phyloP scores from a whole-genome alignment of 2,888 invertebrate species.

The Coenonympha arcania region DNA sequence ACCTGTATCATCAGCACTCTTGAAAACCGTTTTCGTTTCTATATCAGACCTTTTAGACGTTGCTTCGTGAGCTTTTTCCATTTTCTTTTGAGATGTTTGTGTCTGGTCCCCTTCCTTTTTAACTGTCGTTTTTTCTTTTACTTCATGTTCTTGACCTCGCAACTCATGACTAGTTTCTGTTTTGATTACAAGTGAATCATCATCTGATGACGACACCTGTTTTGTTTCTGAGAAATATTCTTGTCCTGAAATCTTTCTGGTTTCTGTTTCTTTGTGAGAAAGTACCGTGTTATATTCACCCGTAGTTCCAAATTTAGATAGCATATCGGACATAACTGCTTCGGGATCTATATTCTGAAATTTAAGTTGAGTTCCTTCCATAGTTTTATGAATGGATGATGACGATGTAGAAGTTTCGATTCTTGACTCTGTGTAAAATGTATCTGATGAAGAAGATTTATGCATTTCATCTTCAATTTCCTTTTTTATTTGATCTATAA shows the following conservation, averaged over 20 bases:
- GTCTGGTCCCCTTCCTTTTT: slow-evolving; percentile 65
- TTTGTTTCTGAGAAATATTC: slow-evolving; percentile 67
- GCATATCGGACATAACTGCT: slow-evolving; percentile 63
- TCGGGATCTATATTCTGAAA: slow-evolving; percentile 61
- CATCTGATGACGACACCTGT: slow-evolving; percentile 67
- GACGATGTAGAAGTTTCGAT: slow-evolving; percentile 64
- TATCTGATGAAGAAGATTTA: slow-evolving; percentile 54
- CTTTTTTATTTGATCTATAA: slow-evolving; percentile 61
- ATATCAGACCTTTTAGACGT: slow-evolving; percentile 62
- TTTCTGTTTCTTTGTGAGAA: slow-evolving; percentile 70
- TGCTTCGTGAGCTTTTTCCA: slow-evolving; percentile 71
- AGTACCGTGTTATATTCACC: slow-evolving; percentile 60
- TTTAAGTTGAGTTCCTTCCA: slow-evolving; percentile 52
- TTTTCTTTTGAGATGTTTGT: slow-evolving; percentile 67
- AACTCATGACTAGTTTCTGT: slow-evolving; percentile 65
- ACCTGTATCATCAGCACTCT: slow-evolving; percentile 62
- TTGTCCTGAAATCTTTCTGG: slow-evolving; percentile 66
- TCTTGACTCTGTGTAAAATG: slow-evolving; percentile 59
- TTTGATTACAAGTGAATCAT: slow-evolving; percentile 65
- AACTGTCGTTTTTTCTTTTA: slow-evolving; percentile 64
- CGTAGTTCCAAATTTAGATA: slow-evolving; percentile 51
- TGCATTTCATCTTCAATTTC: slow-evolving; percentile 65
- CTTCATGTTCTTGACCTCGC: slow-evolving; percentile 66
- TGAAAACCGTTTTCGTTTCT: slow-evolving; percentile 64
- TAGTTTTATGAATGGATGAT: slow-evolving; percentile 60